phyloP scores from a whole-genome alignment of 2,113 vertebrate genomes.

The Plectropomus leopardus region DNA sequence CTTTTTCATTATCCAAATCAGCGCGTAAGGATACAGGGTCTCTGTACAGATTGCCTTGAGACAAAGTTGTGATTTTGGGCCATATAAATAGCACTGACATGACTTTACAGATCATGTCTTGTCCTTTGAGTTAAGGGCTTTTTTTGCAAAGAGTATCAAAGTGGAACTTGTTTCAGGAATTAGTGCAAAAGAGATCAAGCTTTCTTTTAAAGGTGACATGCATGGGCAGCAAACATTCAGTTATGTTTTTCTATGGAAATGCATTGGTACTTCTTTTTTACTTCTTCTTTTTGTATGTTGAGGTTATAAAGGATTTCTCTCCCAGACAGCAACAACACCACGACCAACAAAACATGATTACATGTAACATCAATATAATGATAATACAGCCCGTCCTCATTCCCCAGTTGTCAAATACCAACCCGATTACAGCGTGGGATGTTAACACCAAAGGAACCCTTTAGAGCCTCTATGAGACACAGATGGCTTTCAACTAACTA shows the following conservation, averaged over 20 bases:
- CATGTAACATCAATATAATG: no score
- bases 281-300: background rate
- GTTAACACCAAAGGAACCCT: no score
- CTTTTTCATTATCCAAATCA: background rate
- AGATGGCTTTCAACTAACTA: no score
- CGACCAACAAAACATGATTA: background rate
- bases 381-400: no score
- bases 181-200: background rate
- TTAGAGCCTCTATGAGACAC: no score
- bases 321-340: background rate
- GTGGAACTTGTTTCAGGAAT: background rate
- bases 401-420: no score
- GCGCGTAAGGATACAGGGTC: background rate
- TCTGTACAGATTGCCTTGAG: background rate
- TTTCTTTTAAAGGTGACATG: background rate
- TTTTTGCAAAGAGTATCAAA: constrained; percentile 1
- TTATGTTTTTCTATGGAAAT: background rate
- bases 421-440: no score
- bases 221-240: background rate
- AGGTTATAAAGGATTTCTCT: background rate
- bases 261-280: no score
- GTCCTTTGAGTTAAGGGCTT: background rate
- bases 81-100: background rate
- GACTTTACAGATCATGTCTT: background rate
- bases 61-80: background rate